A percentile compares a stretch with the other conserved stretches of the same genome.
These are phyloP conservation scores for Apteryx owenii DNA, from an alignment of 2,113 vertebrate species.

Conservation along the genomic window DNA sequence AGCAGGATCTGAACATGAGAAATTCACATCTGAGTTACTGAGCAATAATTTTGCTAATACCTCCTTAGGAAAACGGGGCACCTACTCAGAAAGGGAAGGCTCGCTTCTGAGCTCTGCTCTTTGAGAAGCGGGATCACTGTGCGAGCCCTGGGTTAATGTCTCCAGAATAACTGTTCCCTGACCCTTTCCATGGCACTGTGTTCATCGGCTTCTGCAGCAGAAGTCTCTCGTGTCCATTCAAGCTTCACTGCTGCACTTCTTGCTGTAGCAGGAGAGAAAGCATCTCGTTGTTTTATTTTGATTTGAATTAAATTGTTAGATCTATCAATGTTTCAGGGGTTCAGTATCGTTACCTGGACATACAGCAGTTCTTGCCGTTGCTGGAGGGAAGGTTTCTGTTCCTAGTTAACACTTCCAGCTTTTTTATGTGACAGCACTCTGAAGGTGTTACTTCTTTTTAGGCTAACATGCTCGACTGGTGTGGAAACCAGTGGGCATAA, in stretches of 20 bases:
- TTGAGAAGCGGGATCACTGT: background rate
- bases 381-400: background rate
- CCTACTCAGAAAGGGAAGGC: background rate
- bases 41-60: background rate
- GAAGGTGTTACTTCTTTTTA: background rate
- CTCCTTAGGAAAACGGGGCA: background rate
- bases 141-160: background rate
- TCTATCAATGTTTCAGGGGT: background rate
- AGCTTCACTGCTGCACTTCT: background rate
- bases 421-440: too few species aligned
- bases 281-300: background rate
- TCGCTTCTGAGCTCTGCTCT: fast-evolving
- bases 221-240: background rate
- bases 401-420: background rate
- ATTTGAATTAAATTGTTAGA: background rate
- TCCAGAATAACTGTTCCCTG: background rate
- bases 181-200: fast-evolving
- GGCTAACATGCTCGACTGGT: too few species aligned
- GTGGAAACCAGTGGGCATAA: background rate
- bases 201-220: background rate
- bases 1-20: background rate
- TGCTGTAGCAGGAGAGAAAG: background rate
- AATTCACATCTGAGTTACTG: background rate
- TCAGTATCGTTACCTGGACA: background rate
- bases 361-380: background rate